Evolutionary conservation across 2,113 vertebrate species (phyloP), one percentile per base, ranked within the genome.

Genomic region (Rhinolophus ferrumequinum): DNA sequence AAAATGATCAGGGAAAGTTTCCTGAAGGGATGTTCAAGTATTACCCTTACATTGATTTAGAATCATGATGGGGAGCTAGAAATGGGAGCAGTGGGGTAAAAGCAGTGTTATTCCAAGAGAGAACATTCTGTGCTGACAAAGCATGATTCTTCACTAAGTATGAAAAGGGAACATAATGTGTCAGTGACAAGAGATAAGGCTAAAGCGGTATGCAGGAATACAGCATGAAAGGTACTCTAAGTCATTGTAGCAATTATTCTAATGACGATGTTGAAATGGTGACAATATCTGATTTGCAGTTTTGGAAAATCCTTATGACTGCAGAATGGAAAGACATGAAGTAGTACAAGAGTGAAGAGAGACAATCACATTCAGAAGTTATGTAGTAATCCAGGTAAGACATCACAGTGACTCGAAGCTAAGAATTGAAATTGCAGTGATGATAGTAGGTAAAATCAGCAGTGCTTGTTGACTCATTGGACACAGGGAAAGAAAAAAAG

Each of bases 21-120:
- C 19, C 18, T 67, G 9, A 82, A 67, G 26, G 0, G 18, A 52
- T 67, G 38, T 58, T 50, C 28, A 76, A 50, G 26, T 70, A 22
- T 72, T 28, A n/a, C 22, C 64, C 44, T 83, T 58, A 15, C n/a
- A 13, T 56, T 41, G 54, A 35, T 9, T 69, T 75, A 84, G 16
- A 72, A 28, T 72, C 80, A 54, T 16, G 64, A 19, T 50, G 60
- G 28, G 47, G 26, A 28, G 56, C 28, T 77, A 30, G 41, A 52
- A 79, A 18, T 16, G 33, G 6, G 12, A 86, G 6, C 22, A 4
- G 8, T 33, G 0, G 0, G 2, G 1, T 30, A 22, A 13, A 10
- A 21, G 28, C 41, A 13, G 9, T 44, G 7, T 8, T 58, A 11
- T 54, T 64, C 70, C 72, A 30, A 85, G 22, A 64, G 28, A 83